Evolutionary conservation across 2,113 vertebrate species (phyloP), one percentile per base, ranked within the genome.

Genomic region (Ceyx melanurus): DNA sequence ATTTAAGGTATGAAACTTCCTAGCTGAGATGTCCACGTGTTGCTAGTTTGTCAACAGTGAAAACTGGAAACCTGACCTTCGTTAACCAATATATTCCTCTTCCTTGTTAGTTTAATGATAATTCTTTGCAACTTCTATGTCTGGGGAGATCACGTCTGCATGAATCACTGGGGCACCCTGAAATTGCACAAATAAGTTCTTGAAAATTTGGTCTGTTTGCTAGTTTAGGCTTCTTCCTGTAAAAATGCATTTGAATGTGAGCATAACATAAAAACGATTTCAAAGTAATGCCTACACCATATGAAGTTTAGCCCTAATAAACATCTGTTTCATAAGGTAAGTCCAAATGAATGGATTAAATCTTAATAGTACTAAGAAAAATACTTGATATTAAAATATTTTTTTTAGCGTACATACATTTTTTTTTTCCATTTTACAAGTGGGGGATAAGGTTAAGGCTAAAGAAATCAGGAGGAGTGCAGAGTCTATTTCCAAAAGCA

Each of bases 181-280:
- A 31, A 77, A 71, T 51, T 10, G 13, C 8, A 22, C 19, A 66
- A 66, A 31, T 3, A 62, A 28, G 17, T 42, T 25, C 50, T 82
- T 68, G 42, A 80, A 57, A 75, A 64, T 22, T 17, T 68, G 10
- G 56, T 85, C 12, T 51, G 5, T 72, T 89, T 68, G 23, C 7
- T 43, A 37, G 20, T 0, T 0, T 50, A n/a, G 28, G 15, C 7
- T 65, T 43, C 37, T 64, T 74, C 28, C 11, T 61, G 46, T 9
- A 54, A 58, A 82, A 89, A 53, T 33, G 12, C 11, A 28, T 67
- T 68, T 73, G 54, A 64, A 76, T 68, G 7, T 53, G 57, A 75
- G 8, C 7, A 79, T 42, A 65, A 35, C 10, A 13, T 40, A 26
- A 86, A 75, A 66, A 18, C 7, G 13, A 37, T 56, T 83, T 77